These are phyloP conservation scores for Sinonovacula constricta DNA, from an alignment of 1,140 invertebrate genomes.

Conservation along the genomic window DNA sequence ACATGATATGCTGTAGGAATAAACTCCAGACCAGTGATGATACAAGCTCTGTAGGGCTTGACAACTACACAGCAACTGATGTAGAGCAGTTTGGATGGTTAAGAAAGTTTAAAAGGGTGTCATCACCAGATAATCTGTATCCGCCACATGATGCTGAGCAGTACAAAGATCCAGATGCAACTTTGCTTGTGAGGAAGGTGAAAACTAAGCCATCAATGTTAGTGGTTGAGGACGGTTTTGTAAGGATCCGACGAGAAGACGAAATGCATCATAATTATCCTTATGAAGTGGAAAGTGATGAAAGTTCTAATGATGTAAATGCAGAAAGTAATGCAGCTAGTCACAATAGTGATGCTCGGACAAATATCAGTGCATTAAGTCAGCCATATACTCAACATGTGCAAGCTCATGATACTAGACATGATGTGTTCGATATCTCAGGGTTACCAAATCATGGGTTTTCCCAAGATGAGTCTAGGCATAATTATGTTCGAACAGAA, in stretches of 20 bases:
- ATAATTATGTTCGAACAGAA: no score
- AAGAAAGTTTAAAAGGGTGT: conserved; percentile 15
- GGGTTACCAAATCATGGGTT: background rate
- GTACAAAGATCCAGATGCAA: conserved; percentile 47
- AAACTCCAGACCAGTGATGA: conserved; percentile 16
- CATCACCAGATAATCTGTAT: conserved; percentile 12
- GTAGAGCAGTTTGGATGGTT: conserved; percentile 41
- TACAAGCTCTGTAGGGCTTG: conserved; percentile 1
- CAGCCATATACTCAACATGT: background rate
- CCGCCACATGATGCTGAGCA: conserved; percentile 41
- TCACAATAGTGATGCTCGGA: conserved; percentile 2
- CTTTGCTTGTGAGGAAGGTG: conserved; percentile 29
- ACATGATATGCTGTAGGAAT: conserved; percentile 23
- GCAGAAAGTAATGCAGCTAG: background rate
- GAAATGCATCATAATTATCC: no score
- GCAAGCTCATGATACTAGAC: background rate
- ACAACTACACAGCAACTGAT: conserved; percentile 15
- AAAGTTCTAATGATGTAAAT: conserved; percentile 26
- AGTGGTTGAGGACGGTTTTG: conserved; percentile 50
- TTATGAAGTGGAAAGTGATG: conserved; percentile 40
- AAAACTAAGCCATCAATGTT: conserved; percentile 44
- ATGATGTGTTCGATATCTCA: background rate
- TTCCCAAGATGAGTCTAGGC: background rate
- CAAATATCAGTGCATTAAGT: background rate
- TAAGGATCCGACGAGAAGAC: conserved; percentile 42